Percentiles rank a stretch among this genome's conserved stretches.
Evolutionary conservation across 2,113 vertebrate genomes (phyloP).

Genomic region (Actinemys pallida): DNA sequence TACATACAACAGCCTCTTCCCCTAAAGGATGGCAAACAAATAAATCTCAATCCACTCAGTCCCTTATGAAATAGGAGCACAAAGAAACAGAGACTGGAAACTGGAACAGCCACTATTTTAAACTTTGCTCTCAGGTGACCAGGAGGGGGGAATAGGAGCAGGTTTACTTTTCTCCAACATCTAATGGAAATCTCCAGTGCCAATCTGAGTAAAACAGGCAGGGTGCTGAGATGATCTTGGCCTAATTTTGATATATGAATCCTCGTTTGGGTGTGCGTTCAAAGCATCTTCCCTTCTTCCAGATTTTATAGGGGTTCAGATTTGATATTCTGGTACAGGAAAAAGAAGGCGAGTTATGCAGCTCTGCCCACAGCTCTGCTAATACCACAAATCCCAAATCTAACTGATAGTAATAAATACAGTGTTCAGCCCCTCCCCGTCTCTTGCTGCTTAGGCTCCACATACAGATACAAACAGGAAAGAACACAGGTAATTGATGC

Average conservation of each 20-base stretch:
- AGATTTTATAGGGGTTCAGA: neutral
- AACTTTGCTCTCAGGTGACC: neutral
- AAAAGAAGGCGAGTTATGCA: neutral
- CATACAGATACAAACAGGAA: neutral
- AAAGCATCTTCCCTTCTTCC: neutral
- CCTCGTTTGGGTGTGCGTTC: neutral
- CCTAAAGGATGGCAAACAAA: neutral
- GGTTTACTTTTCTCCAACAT: neutral
- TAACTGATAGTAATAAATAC: neutral
- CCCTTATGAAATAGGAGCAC: neutral
- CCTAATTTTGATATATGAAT: neutral
- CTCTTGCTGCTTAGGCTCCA: neutral
- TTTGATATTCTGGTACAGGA: neutral
- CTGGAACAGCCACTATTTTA: neutral
- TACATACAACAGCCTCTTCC: neutral
- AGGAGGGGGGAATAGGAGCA: neutral
- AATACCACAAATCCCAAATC: neutral
- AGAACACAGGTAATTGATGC: neutral
- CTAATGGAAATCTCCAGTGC: neutral
- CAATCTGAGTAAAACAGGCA: neutral
- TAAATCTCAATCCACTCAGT: neutral
- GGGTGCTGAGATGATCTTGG: neutral
- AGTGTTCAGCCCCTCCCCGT: neutral
- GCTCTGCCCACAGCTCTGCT: neutral
- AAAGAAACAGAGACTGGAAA: neutral